A percentile compares a stretch with the other conserved stretches of the same genome.
Conservation (phyloP, 2,797 vertebrate species). For the Sphenodon punctatus region DNA sequence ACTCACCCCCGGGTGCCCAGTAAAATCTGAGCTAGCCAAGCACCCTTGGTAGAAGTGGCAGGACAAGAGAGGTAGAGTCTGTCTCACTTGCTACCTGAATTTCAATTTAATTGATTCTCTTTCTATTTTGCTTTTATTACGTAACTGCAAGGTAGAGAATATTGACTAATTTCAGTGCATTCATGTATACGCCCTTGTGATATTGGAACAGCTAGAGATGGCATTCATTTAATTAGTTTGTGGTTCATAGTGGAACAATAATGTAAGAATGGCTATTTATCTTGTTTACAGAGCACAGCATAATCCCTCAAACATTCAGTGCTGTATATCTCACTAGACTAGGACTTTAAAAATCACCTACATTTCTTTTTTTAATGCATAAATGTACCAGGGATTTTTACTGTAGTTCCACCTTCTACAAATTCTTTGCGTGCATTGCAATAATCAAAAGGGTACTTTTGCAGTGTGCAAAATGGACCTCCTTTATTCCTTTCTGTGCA, state of each 20-base stretch:
- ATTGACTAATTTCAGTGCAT: no score
- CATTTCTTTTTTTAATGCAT: neutral
- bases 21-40: neutral
- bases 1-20: neutral
- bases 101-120: neutral
- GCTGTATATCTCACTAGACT: neutral
- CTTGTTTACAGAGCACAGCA: conserved; percentile 7
- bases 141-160: neutral
- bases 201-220: conserved; percentile 17
- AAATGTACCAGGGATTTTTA: neutral
- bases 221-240: neutral
- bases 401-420: neutral
- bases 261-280: conserved; percentile 25
- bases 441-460: neutral
- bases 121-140: neutral
- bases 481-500: neutral
- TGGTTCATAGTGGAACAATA: conserved; percentile 28
- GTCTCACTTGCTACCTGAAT: neutral
- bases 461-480: neutral
- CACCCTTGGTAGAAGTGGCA: neutral
- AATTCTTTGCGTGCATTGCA: neutral
- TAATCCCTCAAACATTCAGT: neutral
- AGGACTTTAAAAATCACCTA: neutral
- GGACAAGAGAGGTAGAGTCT: neutral
- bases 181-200: no score